Evolutionary conservation across 92 coral and sea anemone species (phyloP), one percentile per base, ranked within the genome.

Genomic region (Umimayanthus chanpuru): DNA sequence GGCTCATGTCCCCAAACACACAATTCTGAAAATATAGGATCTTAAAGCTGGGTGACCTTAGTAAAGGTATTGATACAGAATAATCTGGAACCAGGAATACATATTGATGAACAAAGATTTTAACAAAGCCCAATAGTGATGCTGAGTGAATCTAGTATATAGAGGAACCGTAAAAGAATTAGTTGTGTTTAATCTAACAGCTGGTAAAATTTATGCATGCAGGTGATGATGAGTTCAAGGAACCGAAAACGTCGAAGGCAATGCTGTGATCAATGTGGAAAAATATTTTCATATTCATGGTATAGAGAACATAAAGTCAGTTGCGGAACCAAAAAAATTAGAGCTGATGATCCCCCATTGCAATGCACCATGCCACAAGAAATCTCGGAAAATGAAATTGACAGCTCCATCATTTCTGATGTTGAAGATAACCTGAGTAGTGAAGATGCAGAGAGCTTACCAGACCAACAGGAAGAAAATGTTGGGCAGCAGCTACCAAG

Each of bases 271-370:
- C 26, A 77, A 29, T 77, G 81, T 77, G 81, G 81, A 49, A n/a
- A 77, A 77, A 40, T 56, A 12, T 77, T 77, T 23, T 77, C 81
- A 40, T 25, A 77, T 77, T 77, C 81, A 53, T 77, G 81, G 81
- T 77, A 77, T 29, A 77, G 55, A 77, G 81, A 77, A 49, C 81
- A 77, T 77, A 77, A 77, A 44, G n/a, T 26, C 61, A 38, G 55
- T 44, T 77, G 81, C 25, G n/a, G 41, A 41, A 77, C 25, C 55
- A 77, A 77, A 41, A 77, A 77, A 44, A 10, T 77, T n/a, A 16
- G 41, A 77, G 56, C 58, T 44, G 29, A 77, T 77, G 56, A 77
- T 40, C 28, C 49, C 26, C 76, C 36, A 32, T 2, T 32, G 36
- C 70, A 77, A 49, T 14, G 56, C 55, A 77, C 81, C 81, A 77